A percentile compares a stretch with the other conserved stretches of the same genome.
phyloP scores from a whole-genome alignment of 1,140 invertebrate genomes.

The Leptinotarsa undecemlineata region DNA sequence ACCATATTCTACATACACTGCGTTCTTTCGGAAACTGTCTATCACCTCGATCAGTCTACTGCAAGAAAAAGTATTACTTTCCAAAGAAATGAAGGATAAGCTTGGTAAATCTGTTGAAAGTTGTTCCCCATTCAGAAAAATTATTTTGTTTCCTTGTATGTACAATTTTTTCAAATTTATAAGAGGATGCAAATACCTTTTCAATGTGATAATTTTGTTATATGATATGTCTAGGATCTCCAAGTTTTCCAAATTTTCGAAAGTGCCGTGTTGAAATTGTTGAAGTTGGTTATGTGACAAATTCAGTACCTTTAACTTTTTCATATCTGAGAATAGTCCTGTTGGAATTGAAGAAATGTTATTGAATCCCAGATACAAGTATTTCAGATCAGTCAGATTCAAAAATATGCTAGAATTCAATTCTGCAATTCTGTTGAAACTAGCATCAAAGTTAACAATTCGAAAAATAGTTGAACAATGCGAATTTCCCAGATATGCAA shows the following conservation, averaged over 20 bases:
- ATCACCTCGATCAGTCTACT: conserved; percentile 5
- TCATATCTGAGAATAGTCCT: conserved; percentile 10
- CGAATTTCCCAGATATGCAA: not conserved
- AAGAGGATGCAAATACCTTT: conserved; percentile 8
- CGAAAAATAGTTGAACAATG: not conserved
- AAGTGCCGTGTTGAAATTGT: conserved; percentile 13
- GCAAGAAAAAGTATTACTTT: conserved; percentile 23
- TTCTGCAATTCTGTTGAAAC: conserved; percentile 1
- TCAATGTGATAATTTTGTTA: not conserved
- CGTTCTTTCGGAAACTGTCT: not conserved
- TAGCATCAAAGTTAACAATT: conserved; percentile 7
- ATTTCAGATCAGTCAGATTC: not conserved
- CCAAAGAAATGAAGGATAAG: not conserved
- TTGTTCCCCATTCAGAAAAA: conserved; percentile 11
- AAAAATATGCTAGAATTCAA: not conserved
- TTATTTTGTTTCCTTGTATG: conserved; percentile 12
- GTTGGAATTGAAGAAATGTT: conserved; percentile 20
- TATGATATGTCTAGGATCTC: conserved; percentile 8
- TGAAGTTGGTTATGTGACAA: conserved; percentile 15
- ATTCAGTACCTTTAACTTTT: not conserved
- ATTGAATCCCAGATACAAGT: conserved; percentile 5
- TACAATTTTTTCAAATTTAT: not conserved
- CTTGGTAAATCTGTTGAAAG: not conserved
- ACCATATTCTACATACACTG: not conserved
- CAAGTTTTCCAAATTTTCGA: conserved; percentile 7